Evolutionary conservation across 2,888 invertebrate genomes (phyloP).

Genomic region (Lycia hirtaria): DNA sequence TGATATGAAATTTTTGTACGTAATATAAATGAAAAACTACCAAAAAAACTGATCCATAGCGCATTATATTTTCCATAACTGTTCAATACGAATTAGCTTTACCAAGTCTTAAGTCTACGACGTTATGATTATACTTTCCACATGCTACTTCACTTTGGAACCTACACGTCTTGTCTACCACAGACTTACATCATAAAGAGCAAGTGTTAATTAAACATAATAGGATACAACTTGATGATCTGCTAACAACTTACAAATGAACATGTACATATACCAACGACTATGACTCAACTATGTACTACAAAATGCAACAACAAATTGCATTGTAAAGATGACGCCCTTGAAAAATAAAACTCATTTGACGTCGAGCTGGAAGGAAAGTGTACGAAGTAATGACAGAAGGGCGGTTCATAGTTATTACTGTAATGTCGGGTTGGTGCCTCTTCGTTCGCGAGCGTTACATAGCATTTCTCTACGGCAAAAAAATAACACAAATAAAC

Average conservation of each 20-base stretch:
- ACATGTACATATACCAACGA: conserved; percentile 28
- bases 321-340: conserved; percentile 62
- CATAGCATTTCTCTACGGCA: conserved; percentile 76
- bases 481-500: conserved; percentile 81
- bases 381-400: conserved; percentile 80
- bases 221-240: conserved; percentile 49
- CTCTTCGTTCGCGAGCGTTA: conserved; percentile 78
- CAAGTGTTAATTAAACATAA: conserved; percentile 52
- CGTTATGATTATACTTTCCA: no score
- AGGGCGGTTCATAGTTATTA: conserved; percentile 80
- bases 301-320: conserved; percentile 41
- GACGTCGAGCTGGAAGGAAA: conserved; percentile 71
- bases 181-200: conserved; percentile 50
- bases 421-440: conserved; percentile 79
- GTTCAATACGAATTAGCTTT: no score
- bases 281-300: conserved; percentile 35
- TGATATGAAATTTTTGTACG: no score
- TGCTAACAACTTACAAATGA: conserved; percentile 40
- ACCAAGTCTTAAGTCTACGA: no score
- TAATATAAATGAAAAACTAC: no score
- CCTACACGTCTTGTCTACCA: no score
- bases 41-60: no score
- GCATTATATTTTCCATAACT: no score
- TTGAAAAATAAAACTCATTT: conserved; percentile 65
- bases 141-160: no score